A percentile compares a stretch with the other conserved stretches of the same genome.
Evolutionary conservation across 2,888 invertebrate genomes (phyloP).

Genomic region (Neocrepidodera transversa): DNA sequence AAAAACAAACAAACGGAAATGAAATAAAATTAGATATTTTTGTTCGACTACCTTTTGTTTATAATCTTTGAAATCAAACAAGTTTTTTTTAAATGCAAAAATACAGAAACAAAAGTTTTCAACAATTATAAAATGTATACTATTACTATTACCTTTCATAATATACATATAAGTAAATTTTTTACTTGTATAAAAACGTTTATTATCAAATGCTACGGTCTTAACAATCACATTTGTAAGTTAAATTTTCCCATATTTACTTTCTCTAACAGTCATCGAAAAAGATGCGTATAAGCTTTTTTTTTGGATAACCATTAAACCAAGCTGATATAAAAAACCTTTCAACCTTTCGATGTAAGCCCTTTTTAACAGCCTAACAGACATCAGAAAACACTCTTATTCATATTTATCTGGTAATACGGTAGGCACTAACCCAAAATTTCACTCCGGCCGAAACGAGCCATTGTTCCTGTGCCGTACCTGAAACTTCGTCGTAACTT

Average conservation of each 20-base stretch:
- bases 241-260: too few relatives aligned
- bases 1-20: not conserved
- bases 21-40: not conserved
- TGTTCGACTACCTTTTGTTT: too few relatives aligned
- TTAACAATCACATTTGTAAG: too few relatives aligned
- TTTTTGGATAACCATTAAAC: not conserved
- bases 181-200: too few relatives aligned
- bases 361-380: slow-evolving; percentile 1
- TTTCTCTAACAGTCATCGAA: not conserved
- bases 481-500: slow-evolving; percentile 16
- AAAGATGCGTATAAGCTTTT: not conserved
- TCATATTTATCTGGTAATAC: slow-evolving; percentile 12
- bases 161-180: too few relatives aligned
- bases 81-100: too few relatives aligned
- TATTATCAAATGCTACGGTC: too few relatives aligned
- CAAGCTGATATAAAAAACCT: not conserved
- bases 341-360: slow-evolving; percentile 1
- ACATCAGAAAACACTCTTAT: slow-evolving; percentile 25
- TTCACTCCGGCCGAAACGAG: slow-evolving; percentile 15
- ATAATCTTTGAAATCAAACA: too few relatives aligned
- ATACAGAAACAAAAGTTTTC: too few relatives aligned
- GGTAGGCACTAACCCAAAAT: slow-evolving; percentile 16
- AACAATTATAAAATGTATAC: too few relatives aligned
- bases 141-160: too few relatives aligned
- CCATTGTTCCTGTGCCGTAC: slow-evolving; percentile 21